Percentiles rank a stretch among this genome's conserved stretches.
These are phyloP conservation scores for Tinea semifulvella DNA, from an alignment of 2,888 invertebrate genomes.

Conservation along the genomic window DNA sequence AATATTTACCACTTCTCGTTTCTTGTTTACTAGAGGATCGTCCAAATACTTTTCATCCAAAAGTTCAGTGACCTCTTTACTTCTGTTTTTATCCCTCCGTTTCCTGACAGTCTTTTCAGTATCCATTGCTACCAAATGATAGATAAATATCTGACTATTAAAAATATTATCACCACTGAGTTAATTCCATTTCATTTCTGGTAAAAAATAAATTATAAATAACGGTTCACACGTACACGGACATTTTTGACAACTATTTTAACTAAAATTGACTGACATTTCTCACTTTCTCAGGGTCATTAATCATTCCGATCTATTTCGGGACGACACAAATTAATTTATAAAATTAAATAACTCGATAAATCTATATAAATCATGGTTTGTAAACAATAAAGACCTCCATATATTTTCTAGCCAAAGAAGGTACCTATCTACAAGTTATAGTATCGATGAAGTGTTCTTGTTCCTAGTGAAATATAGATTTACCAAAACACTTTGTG, in stretches of 20 bases:
- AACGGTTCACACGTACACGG: background rate
- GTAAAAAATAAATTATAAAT: background rate
- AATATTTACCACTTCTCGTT: constrained; percentile 33
- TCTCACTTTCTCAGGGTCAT: no score
- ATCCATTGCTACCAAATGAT: background rate
- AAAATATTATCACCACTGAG: background rate
- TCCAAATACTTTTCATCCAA: constrained; percentile 28
- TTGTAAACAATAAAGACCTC: no score
- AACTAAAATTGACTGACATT: background rate
- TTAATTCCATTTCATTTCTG: background rate
- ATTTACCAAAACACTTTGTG: no score
- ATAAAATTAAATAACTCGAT: no score
- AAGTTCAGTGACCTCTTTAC: constrained; percentile 44
- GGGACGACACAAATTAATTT: no score
- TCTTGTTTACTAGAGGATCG: constrained; percentile 21
- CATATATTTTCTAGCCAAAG: no score
- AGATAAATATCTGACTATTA: no score
- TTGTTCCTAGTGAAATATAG: no score
- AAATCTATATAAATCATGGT: no score
- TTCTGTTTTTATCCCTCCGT: constrained; percentile 31
- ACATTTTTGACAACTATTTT: background rate
- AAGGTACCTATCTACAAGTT: no score
- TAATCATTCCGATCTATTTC: no score
- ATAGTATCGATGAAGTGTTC: no score
- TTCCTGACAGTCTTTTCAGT: constrained; percentile 20